Base-by-base conservation (phyloP, 2,113 vertebrate genomes). In the Pithys albifrons region DNA sequence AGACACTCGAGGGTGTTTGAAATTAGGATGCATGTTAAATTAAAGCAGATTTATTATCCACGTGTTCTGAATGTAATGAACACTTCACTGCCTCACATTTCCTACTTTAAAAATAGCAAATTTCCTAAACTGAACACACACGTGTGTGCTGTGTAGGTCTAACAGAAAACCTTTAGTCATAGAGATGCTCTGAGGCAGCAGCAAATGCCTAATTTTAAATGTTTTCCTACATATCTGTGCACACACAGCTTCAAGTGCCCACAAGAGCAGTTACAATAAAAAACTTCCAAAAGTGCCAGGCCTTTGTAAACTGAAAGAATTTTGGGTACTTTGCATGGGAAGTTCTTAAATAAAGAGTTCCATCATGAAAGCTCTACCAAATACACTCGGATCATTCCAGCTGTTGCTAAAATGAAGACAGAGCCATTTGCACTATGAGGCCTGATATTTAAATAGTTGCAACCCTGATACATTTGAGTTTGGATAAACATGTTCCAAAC, bases 11-110 rank as follows among this genome's bases (percentile, higher is more conserved):
- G 85, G 93, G 91, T 95, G 82, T 95, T 91, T 81, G 76, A 93
- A 95, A 95, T 89, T 88, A 92, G 74, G 82, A 94, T 93, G 93
- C 83, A 70, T 93, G 90, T 92, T 92, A 93, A 88, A 92, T 91
- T 84, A 75, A 91, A 94, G 33, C 61, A 84, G 85, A 96, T 94
- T 93, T 90, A 64, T 88, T 81, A 78, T 57, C 83, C 76, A 77
- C 13, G 31, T 87, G 92, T 37, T 77, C 51, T 17, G 1, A 87
- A 81, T 71, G 69, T 39, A 86, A 94, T 8, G 19, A 94, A 89
- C 73, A 80, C 35, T 92, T 62, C 29, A 48, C 6, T 88, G 88
- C 88, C 65, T 92, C 80, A 43, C 35, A 74, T 87, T 89, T 94
- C 85, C 91, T 65, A 27, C n/a, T 75, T 41, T 19, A 71, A 64